Evolutionary conservation across 2,888 invertebrate genomes (phyloP).

Genomic region (Megastigmus dorsalis): DNA sequence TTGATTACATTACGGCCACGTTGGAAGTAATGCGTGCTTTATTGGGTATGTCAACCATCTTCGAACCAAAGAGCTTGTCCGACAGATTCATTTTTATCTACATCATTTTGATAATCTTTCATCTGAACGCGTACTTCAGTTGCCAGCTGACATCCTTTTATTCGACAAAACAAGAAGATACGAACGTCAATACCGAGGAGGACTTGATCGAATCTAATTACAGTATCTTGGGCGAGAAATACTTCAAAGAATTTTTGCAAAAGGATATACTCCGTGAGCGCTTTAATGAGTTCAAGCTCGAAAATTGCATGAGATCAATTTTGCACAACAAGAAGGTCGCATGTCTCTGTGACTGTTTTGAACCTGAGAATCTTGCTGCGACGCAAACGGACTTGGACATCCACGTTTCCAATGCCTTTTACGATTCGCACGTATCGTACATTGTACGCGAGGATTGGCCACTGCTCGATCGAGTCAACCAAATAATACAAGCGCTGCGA

Average conservation of each 20-base stretch:
- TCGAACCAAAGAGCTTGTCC: background rate
- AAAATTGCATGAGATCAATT: background rate
- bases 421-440: background rate
- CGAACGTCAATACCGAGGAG: constrained; percentile 22
- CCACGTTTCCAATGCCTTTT: constrained; percentile 5
- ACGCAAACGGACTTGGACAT: background rate
- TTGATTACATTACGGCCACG: background rate
- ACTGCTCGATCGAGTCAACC: constrained; percentile 16
- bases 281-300: background rate
- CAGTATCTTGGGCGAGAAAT: background rate
- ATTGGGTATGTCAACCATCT: constrained; percentile 1
- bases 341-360: constrained; percentile 15
- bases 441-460: constrained; percentile 46
- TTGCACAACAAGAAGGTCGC: background rate
- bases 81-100: constrained; percentile 43
- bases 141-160: background rate
- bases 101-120: constrained; percentile 34
- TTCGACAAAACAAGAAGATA: background rate
- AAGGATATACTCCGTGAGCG: background rate
- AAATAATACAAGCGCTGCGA: constrained; percentile 9
- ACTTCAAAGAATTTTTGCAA: background rate
- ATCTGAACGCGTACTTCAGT: constrained; percentile 16
- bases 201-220: constrained; percentile 23
- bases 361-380: background rate
- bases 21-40: constrained; percentile 40